phyloP scores from a whole-genome alignment of 2,113 vertebrate species.

The Phalacrocorax pelagicus region DNA sequence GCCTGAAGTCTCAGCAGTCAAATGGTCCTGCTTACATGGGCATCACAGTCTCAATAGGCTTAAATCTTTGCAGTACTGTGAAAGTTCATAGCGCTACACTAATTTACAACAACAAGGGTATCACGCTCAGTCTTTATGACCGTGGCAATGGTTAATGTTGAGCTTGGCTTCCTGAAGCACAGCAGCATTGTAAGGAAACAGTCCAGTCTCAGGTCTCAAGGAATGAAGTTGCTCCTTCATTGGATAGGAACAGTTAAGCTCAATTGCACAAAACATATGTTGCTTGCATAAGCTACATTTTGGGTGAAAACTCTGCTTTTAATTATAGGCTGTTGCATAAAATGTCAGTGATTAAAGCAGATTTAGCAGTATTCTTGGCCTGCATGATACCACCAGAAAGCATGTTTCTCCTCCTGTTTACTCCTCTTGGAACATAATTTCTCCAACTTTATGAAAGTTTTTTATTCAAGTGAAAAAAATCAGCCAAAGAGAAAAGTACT shows the following conservation, averaged over 20 bases:
- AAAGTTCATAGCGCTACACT: neutral
- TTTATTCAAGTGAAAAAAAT: neutral
- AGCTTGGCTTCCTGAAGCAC: neutral
- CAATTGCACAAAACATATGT: conserved; percentile 24
- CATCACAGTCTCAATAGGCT: neutral
- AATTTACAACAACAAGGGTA: neutral
- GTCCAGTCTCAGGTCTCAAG: neutral
- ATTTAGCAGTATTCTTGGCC: conserved; percentile 23
- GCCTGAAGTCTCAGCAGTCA: neutral
- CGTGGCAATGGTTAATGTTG: neutral
- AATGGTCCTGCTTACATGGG: neutral
- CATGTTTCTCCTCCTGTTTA: conserved; percentile 31
- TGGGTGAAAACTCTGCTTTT: conserved; percentile 29
- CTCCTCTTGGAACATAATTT: conserved; percentile 18
- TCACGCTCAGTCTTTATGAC: rapidly evolving
- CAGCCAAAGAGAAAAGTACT: neutral
- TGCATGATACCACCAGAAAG: conserved; percentile 24
- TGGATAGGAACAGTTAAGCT: conserved; percentile 16
- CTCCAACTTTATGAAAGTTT: neutral
- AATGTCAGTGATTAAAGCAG: conserved; percentile 55
- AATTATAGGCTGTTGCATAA: conserved; percentile 38
- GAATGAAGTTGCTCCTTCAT: neutral
- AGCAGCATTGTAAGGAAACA: neutral
- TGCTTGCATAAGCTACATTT: conserved; percentile 56
- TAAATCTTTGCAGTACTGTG: neutral